A percentile compares a stretch with the other conserved stretches of the same genome.
phyloP scores from a whole-genome alignment of 2,113 vertebrate species.

The Lepus timidus region DNA sequence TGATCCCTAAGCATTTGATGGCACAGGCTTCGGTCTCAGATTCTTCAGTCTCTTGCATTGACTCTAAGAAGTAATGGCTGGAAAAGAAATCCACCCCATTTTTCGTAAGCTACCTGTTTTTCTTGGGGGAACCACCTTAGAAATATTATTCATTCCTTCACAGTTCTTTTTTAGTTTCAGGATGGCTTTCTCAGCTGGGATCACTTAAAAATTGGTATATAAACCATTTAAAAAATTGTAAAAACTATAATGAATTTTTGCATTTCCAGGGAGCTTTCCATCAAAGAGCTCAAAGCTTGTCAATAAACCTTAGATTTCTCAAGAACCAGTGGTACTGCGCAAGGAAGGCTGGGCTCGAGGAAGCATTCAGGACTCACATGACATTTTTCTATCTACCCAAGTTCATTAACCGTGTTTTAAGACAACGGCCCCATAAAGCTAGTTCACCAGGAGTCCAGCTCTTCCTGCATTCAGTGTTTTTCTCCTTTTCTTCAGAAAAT shows the following conservation, averaged over 20 bases:
- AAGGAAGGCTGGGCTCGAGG: background rate
- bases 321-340: background rate
- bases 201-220: conserved; percentile 16
- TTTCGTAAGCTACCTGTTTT: conserved; percentile 7
- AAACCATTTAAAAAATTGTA: background rate
- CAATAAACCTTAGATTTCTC: conserved; percentile 14
- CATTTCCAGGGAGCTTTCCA: conserved; percentile 7
- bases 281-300: conserved; percentile 33
- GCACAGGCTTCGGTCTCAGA: conserved; percentile 6
- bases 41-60: background rate
- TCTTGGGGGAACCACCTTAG: background rate
- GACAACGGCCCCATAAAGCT: conserved; percentile 5
- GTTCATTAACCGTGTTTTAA: conserved; percentile 36
- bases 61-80: conserved; percentile 27
- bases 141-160: conserved; percentile 19
- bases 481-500: conserved; percentile 42
- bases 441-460: conserved; percentile 24
- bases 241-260: conserved; percentile 15
- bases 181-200: background rate
- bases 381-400: background rate
- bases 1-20: background rate
- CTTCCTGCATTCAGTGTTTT: background rate
- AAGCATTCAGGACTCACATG: background rate
- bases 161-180: conserved; percentile 47
- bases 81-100: background rate